These are phyloP conservation scores for Neolamprologus caudopunctatus DNA, from an alignment of 2,113 vertebrate genomes.

Conservation along the genomic window DNA sequence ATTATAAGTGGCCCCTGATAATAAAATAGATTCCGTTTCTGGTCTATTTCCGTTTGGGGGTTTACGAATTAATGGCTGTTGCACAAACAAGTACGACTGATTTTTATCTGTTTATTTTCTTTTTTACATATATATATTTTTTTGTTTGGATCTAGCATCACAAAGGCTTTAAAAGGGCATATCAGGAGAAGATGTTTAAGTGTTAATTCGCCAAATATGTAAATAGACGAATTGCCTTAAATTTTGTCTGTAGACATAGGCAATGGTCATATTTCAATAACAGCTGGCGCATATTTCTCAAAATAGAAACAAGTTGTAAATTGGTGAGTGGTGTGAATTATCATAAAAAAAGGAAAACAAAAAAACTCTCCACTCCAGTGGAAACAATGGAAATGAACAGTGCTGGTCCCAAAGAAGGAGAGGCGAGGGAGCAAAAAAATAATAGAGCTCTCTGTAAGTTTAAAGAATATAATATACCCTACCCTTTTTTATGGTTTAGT, in stretches of 20 bases:
- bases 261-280: background rate
- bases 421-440: background rate
- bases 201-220: background rate
- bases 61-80: background rate
- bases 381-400: background rate
- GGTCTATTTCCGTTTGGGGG: background rate
- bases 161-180: background rate
- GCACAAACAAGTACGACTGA: background rate
- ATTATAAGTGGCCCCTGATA: background rate
- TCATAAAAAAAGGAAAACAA: background rate
- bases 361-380: background rate
- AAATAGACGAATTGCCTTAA: background rate
- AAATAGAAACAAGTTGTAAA: background rate
- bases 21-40: background rate
- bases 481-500: background rate
- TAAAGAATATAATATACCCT: background rate
- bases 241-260: background rate
- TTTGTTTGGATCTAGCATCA: background rate
- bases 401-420: background rate
- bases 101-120: background rate
- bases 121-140: rapidly evolving
- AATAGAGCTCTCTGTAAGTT: background rate
- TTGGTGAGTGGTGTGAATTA: background rate
- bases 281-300: background rate
- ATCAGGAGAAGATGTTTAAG: background rate